Evolutionary conservation across 2,888 invertebrate species (phyloP), one percentile per base, ranked within the genome.

Genomic region (Automeris io): DNA sequence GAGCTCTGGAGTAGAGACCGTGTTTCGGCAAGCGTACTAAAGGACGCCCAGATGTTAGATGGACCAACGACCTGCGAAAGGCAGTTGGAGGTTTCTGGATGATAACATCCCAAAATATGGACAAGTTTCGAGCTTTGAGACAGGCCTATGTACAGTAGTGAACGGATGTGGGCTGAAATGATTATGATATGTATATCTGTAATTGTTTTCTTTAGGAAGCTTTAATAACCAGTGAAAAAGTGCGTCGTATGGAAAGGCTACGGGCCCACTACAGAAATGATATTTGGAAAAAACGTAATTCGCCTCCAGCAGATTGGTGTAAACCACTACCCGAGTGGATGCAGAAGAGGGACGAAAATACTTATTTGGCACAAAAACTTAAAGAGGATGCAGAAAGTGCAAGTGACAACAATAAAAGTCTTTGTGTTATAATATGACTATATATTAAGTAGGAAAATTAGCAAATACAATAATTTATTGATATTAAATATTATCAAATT

Each of bases 221-320:
- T 8, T 50, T 97, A 39, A 86, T 96, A 33, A 73, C 88, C 35
- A 94, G 93, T 73, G 96, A 96, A 82, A 89, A 87, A 54, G 62
- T 70, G 5, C 86, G 95, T 33, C 88, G 93, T 42, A 51, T 86
- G 19, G 72, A 81, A 32, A 87, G 97, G 47, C 67, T 96, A 36
- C 67, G 71, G 39, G 88, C 90, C 0, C 95, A 95, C 69, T 90
- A 89, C 49, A 74, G 65, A 36, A 97, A 97, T 71, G 87, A 93
- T 64, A 88, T 91, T 1, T 97, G 97, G 97, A 88, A 91, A 56
- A 92, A 90, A 64, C 80, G 97, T 29, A 87, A 86, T 4, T 59
- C 80, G 22, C 96, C 97, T 0, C 96, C 97, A 0, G 77, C 85
- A 36, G 91, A 95, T 69, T 97, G 97, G 97, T 89, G 91, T 45